Evolutionary conservation across 2,888 invertebrate genomes (phyloP).

Genomic region (Epiperipatus broadwayi): DNA sequence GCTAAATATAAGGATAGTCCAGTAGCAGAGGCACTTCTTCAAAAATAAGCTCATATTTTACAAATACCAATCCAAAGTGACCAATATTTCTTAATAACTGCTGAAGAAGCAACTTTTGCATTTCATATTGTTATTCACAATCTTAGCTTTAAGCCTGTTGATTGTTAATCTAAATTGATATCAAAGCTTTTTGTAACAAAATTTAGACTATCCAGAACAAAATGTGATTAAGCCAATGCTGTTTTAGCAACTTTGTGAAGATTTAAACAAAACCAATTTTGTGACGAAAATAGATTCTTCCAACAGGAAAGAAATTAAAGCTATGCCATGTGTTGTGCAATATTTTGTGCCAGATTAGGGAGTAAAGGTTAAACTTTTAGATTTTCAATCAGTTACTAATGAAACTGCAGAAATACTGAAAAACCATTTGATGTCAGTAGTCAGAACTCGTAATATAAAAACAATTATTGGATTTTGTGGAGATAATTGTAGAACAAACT

Average conservation of each 20-base stretch:
- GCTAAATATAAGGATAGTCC: too few relatives aligned
- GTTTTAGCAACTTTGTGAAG: constrained; percentile 6
- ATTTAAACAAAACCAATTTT: constrained; percentile 10
- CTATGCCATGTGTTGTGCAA: constrained; percentile 7
- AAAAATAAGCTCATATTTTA: too few relatives aligned
- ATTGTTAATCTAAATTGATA: constrained; percentile 12
- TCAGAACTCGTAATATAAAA: constrained; percentile 6
- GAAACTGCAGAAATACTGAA: constrained; percentile 13
- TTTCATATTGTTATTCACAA: constrained; percentile 12
- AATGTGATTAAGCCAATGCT: constrained; percentile 10
- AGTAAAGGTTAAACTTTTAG: constrained; percentile 10
- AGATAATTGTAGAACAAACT: constrained; percentile 18
- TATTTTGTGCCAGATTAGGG: constrained; percentile 6
- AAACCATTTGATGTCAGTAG: too few relatives aligned
- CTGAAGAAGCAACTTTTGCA: constrained; percentile 1
- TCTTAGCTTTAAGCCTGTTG: constrained; percentile 6
- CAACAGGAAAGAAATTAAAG: constrained; percentile 9
- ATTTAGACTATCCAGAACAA: constrained; percentile 11
- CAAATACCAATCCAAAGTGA: neutral
- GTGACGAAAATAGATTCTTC: constrained; percentile 11
- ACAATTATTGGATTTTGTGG: constrained; percentile 13
- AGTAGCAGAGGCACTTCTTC: too few relatives aligned
- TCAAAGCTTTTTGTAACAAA: constrained; percentile 11
- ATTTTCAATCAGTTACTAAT: constrained; percentile 9
- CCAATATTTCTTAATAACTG: neutral